A percentile compares a stretch with the other conserved stretches of the same genome.
These are phyloP conservation scores for Trichogramma pretiosum DNA, from an alignment of 1,140 invertebrate species.

Conservation along the genomic window DNA sequence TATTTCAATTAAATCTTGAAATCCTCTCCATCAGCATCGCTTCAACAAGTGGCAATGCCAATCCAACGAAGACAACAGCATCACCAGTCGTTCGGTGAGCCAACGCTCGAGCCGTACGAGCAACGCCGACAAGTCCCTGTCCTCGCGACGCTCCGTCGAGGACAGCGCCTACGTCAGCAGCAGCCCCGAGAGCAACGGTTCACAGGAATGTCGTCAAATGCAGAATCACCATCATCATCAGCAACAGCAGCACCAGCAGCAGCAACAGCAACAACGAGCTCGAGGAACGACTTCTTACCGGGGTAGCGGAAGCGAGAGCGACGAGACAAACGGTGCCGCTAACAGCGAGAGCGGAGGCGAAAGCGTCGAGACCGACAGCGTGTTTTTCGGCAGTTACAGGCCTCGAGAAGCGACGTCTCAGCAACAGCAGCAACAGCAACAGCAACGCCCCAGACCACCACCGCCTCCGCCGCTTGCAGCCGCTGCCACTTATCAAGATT, in stretches of 20 bases:
- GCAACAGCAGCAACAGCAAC: slow-evolving; percentile 4
- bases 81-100: background rate
- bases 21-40: background rate
- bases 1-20: background rate
- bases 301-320: slow-evolving; percentile 26
- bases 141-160: background rate
- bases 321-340: slow-evolving; percentile 62
- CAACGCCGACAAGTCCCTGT: background rate
- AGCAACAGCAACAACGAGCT: slow-evolving; percentile 55
- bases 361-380: slow-evolving; percentile 74
- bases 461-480: too few relatives aligned
- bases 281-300: slow-evolving; percentile 18
- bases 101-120: background rate
- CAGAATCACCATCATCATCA: background rate
- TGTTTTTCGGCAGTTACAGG: slow-evolving; percentile 53
- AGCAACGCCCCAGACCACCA: too few relatives aligned
- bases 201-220: slow-evolving; percentile 18
- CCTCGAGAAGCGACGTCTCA: background rate
- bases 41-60: slow-evolving; percentile 3
- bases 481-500: too few relatives aligned
- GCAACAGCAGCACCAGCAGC: slow-evolving; percentile 38
- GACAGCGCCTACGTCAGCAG: slow-evolving; percentile 64
- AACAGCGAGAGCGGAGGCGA: slow-evolving; percentile 72
- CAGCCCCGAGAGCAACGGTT: slow-evolving; percentile 55
- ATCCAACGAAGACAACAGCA: background rate